These are phyloP conservation scores for Galeopsomyia nigrocyanea DNA, from an alignment of 2,888 invertebrate genomes.

Conservation along the genomic window DNA sequence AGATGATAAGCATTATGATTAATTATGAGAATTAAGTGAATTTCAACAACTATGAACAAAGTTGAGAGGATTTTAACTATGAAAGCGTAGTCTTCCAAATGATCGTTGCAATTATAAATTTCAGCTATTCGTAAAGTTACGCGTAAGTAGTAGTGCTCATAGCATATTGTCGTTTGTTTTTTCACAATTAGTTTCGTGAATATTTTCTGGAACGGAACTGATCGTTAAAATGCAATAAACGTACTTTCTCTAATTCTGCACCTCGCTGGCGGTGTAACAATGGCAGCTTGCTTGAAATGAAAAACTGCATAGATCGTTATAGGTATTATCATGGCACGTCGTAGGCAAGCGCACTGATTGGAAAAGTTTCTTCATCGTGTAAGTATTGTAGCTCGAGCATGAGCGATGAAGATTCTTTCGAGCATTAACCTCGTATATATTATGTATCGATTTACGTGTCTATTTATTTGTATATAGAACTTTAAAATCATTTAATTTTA, in stretches of 20 bases:
- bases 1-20: too few species aligned
- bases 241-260: background rate
- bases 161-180: slow-evolving; percentile 7
- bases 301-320: slow-evolving; percentile 6
- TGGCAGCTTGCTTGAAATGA: slow-evolving; percentile 25
- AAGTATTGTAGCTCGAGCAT: too few species aligned
- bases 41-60: too few species aligned
- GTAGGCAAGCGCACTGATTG: background rate
- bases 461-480: background rate
- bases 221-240: background rate
- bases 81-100: too few species aligned
- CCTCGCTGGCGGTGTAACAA: background rate
- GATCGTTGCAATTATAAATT: too few species aligned
- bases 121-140: too few species aligned
- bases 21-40: too few species aligned
- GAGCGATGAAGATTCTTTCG: slow-evolving; percentile 4
- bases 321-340: background rate
- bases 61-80: too few species aligned
- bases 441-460: background rate
- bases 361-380: slow-evolving; percentile 7
- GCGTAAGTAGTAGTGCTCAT: background rate
- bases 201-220: too few species aligned
- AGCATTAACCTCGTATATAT: background rate
- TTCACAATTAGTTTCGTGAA: too few species aligned
- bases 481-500: slow-evolving; percentile 18